These are phyloP conservation scores for Rattus rattus DNA, from an alignment of 2,113 vertebrate species.

Conservation along the genomic window DNA sequence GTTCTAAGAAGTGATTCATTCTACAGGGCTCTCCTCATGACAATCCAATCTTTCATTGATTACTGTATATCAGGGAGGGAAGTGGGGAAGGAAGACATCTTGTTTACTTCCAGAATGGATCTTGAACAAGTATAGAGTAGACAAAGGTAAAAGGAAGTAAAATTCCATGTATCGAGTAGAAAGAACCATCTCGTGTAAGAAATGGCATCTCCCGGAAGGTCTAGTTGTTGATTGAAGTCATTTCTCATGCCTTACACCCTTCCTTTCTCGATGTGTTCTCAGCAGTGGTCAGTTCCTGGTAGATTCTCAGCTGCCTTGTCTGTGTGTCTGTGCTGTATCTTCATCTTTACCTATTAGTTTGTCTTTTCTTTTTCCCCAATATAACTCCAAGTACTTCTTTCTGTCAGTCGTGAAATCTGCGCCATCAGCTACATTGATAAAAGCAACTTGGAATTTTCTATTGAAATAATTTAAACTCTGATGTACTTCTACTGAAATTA, in stretches of 20 bases:
- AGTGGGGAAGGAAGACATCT: background rate
- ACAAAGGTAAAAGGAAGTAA: background rate
- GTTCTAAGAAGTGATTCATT: constrained; percentile 41
- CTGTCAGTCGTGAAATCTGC: background rate
- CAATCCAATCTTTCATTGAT: constrained; percentile 11
- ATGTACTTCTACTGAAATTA: constrained; percentile 13
- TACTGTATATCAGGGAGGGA: background rate
- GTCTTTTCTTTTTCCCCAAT: background rate
- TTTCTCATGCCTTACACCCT: accelerated
- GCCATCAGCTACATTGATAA: background rate
- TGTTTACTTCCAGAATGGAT: background rate
- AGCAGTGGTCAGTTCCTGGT: too few species aligned
- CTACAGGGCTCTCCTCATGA: constrained; percentile 13
- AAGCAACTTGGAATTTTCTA: background rate
- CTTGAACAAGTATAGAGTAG: background rate
- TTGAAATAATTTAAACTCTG: constrained; percentile 43
- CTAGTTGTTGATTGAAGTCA: background rate
- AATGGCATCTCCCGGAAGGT: background rate
- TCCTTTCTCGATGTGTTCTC: background rate
- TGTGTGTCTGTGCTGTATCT: accelerated
- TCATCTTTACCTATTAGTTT: background rate
- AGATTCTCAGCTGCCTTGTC: accelerated
- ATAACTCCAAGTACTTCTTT: background rate
- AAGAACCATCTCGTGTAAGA: background rate
- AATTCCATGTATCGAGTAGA: background rate